These are phyloP conservation scores for Formica aserva DNA, from an alignment of 2,888 invertebrate species.

Conservation along the genomic window DNA sequence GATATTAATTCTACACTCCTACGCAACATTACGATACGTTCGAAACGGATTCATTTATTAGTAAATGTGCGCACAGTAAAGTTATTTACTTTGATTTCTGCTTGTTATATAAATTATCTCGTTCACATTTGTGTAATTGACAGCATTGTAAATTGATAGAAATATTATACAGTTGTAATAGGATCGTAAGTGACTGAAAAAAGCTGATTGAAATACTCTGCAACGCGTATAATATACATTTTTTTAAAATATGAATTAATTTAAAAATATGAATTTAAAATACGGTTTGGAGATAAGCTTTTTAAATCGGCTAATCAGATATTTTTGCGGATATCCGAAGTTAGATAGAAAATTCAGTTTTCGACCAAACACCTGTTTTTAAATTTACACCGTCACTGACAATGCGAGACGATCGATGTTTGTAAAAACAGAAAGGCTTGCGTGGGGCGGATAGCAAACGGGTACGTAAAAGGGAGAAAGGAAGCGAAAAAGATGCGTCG, in stretches of 20 bases:
- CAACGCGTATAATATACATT: background rate
- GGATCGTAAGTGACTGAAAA: background rate
- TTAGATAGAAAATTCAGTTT: conserved; percentile 32
- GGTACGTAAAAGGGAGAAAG: conserved; percentile 1
- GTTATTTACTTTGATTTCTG: conserved; percentile 41
- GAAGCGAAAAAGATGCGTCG: conserved; percentile 36
- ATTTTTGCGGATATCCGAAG: conserved; percentile 17
- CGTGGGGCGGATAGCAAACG: conserved; percentile 5
- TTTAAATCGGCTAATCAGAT: conserved; percentile 10
- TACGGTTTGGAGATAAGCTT: background rate
- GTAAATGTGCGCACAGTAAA: background rate
- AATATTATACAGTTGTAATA: background rate
- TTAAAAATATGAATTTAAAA: background rate
- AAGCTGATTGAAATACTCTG: background rate
- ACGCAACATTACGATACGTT: background rate
- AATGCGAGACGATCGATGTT: conserved; percentile 39
- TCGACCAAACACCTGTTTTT: background rate
- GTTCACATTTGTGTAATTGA: background rate
- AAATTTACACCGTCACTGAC: conserved; percentile 36
- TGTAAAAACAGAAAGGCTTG: conserved; percentile 45
- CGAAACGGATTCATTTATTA: conserved; percentile 9
- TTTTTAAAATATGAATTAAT: background rate
- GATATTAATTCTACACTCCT: conserved; percentile 8
- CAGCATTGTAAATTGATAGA: background rate
- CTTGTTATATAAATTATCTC: conserved; percentile 24